Percentiles rank a stretch among this genome's conserved stretches.
phyloP scores from a whole-genome alignment of 1,140 invertebrate species.

The Drosophila kepulauana region DNA sequence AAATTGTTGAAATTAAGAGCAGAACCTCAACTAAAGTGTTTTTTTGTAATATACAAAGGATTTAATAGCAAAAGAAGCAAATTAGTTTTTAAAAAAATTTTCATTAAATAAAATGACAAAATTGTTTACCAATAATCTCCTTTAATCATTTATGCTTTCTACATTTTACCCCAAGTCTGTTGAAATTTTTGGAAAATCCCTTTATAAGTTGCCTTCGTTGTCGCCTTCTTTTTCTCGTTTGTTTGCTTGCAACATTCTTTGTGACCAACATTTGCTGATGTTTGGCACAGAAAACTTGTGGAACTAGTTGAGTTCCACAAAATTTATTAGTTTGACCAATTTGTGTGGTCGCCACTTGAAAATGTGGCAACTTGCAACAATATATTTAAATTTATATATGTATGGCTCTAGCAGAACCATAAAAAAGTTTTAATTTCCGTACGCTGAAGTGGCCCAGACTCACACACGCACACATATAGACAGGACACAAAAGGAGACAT shows the following conservation, averaged over 20 bases:
- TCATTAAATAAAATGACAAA: too few species aligned
- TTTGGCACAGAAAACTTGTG: constrained; percentile 25
- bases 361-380: constrained; percentile 40
- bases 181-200: background rate
- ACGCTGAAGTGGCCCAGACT: constrained; percentile 52
- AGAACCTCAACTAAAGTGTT: too few species aligned
- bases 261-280: constrained; percentile 21
- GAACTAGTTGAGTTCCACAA: constrained; percentile 36
- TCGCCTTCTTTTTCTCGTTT: background rate
- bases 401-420: constrained; percentile 52
- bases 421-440: constrained; percentile 71
- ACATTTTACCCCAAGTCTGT: background rate
- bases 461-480: background rate
- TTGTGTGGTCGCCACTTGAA: constrained; percentile 47
- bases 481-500: constrained; percentile 3
- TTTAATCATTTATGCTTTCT: too few species aligned
- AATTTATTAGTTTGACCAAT: constrained; percentile 56
- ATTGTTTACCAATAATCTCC: too few species aligned
- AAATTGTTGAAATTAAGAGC: too few species aligned
- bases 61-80: too few species aligned
- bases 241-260: constrained; percentile 12
- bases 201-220: background rate
- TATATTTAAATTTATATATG: constrained; percentile 26
- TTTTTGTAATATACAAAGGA: too few species aligned
- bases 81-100: too few species aligned